Conservation (phyloP, 1,140 invertebrate genomes). For the Rhizoglyphus robini region DNA sequence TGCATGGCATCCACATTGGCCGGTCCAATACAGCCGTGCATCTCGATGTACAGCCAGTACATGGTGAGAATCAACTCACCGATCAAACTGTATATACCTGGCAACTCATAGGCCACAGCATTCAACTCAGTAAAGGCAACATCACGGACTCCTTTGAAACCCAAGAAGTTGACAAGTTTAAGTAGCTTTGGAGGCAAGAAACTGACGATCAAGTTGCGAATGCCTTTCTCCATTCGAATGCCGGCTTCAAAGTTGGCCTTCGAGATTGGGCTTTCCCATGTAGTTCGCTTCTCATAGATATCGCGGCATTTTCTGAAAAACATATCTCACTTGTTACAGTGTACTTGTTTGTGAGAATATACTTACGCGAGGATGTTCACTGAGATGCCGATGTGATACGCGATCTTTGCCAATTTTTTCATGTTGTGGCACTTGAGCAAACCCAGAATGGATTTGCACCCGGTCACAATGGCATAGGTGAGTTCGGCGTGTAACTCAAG, state of each 20-base stretch:
- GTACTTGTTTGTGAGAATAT: neutral
- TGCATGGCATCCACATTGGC: conserved; percentile 5
- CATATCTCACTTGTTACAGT: neutral
- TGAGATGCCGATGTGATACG: neutral
- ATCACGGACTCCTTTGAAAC: neutral
- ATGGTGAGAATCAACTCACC: neutral
- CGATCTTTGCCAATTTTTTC: conserved; percentile 2
- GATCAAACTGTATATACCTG: conserved; percentile 15
- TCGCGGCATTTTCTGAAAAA: conserved; percentile 13
- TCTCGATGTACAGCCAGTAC: conserved; percentile 16
- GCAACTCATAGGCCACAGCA: conserved; percentile 4
- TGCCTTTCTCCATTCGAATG: conserved; percentile 8
- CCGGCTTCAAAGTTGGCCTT: conserved; percentile 13
- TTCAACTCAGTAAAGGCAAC: conserved; percentile 13
- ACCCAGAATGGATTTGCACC: neutral
- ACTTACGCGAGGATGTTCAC: conserved; percentile 3
- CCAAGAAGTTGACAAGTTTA: conserved; percentile 16
- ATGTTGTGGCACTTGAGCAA: conserved; percentile 2
- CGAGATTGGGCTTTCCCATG: conserved; percentile 9
- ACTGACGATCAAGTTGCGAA: conserved; percentile 12
- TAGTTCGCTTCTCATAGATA: conserved; percentile 14
- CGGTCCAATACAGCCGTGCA: conserved; percentile 12
- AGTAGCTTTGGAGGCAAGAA: conserved; percentile 15
- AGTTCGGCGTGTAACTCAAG: conserved; percentile 16
- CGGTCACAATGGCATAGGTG: conserved; percentile 11